These are phyloP conservation scores for Pocillopora meandrina DNA, from an alignment of 92 coral and sea anemone species.

Conservation along the genomic window DNA sequence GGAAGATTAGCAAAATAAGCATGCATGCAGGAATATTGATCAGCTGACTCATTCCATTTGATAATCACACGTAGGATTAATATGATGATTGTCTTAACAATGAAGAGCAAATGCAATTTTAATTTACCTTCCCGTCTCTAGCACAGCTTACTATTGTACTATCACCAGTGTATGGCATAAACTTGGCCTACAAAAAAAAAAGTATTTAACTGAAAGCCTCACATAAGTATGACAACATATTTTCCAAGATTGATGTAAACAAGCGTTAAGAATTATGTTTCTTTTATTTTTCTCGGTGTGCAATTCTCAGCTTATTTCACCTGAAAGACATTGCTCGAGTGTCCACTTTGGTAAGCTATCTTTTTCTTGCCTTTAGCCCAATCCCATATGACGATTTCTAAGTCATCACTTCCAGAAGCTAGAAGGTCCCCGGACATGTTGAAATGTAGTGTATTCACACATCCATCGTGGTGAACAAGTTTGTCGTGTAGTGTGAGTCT, in stretches of 20 bases:
- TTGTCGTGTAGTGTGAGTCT: slow-evolving; percentile 76
- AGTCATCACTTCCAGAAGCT: slow-evolving; percentile 97
- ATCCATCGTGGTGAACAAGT: slow-evolving; percentile 84
- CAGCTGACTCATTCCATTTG: slow-evolving; percentile 6
- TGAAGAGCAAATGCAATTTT: background rate
- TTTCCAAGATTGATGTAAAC: background rate
- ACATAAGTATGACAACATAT: background rate
- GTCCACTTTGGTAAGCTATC: slow-evolving; percentile 93
- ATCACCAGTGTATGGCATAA: slow-evolving; percentile 94
- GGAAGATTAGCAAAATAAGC: too few relatives aligned
- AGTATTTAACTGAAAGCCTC: background rate
- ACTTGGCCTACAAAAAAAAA: slow-evolving; percentile 79
- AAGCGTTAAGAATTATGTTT: background rate
- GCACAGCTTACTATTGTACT: slow-evolving; percentile 95
- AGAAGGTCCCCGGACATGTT: slow-evolving; percentile 85
- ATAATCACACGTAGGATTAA: background rate
- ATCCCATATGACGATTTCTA: slow-evolving; percentile 96
- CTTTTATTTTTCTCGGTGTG: background rate
- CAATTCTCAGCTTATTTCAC: slow-evolving; percentile 41
- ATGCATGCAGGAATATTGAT: background rate
- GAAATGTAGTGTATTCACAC: slow-evolving; percentile 96
- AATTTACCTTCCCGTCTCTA: slow-evolving; percentile 89
- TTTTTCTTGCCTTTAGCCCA: slow-evolving; percentile 94
- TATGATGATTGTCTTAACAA: background rate
- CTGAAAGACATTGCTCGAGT: slow-evolving; percentile 97